Evolutionary conservation across 64 coral and sea anemone species (phyloP), one percentile per base, ranked within the genome.

Genomic region (Acropora tenuis): DNA sequence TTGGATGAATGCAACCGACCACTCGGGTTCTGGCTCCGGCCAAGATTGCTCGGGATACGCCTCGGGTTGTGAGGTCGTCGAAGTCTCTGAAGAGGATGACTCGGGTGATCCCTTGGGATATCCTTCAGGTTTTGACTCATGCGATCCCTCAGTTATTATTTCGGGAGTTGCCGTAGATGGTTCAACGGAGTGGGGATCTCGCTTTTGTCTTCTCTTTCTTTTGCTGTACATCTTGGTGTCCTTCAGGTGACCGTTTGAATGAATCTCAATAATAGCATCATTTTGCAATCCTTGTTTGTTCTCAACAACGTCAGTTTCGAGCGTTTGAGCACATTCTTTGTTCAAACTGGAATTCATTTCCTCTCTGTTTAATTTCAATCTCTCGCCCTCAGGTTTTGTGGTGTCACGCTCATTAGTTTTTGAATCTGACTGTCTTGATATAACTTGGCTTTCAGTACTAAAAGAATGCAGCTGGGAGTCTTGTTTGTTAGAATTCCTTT

Each of bases 11-110:
- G 95, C 95, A 8, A 80, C 46, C 19, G 65, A 7, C 95, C 95
- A 97, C 47, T 94, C 89, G 4, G 95, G 95, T 19, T 93, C 95
- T 13, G 95, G 95, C 18, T 97, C 95, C 0, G 95, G 92, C 95
- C 92, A 94, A 9, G 92, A 85, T 9, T 66, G 15, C 44, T 82
- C 94, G 13, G 94, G 76, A 40, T 80, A 63, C 67, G 88, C 74
- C 63, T 82, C 87, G 15, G 94, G 94, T 59, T 93, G 47, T 48
- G 91, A 86, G 3, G 80, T 77, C 65, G 8, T 69, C 41, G 3
- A 7, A 18, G 73, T 47, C 10, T 86, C 92, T 11, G 73, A 61
- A 47, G 18, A 57, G n/a, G 80, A 79, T 5, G 66, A 55, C 58
- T 93, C 83, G 43, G 90, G 61, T 74, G 77, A 40, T 41, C 41